phyloP scores from a whole-genome alignment of 2,113 vertebrate species.

The Psephotus haematonotus region DNA sequence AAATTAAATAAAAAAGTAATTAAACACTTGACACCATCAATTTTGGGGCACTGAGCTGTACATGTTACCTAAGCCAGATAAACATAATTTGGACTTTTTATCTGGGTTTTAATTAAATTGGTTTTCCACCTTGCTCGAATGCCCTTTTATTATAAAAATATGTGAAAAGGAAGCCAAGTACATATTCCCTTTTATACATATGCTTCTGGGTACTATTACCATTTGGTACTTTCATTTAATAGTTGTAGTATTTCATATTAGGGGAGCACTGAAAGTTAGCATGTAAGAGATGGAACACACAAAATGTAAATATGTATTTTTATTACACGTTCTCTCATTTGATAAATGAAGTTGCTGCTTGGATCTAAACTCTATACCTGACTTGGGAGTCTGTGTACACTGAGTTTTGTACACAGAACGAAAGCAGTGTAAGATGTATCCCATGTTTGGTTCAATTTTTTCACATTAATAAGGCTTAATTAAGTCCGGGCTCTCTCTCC shows the following conservation, averaged over 20 bases:
- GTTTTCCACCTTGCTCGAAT: background rate
- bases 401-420: background rate
- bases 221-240: background rate
- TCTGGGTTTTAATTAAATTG: background rate
- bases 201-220: background rate
- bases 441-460: background rate
- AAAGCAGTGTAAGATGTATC: background rate
- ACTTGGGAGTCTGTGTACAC: background rate
- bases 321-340: background rate
- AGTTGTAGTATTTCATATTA: background rate
- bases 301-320: background rate
- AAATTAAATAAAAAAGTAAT: background rate
- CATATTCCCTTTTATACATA: background rate
- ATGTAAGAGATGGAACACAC: background rate
- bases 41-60: background rate
- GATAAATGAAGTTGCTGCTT: background rate
- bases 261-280: background rate
- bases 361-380: background rate
- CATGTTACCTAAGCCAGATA: background rate
- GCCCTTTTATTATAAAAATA: background rate
- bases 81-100: background rate
- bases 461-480: background rate
- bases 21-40: background rate
- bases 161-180: background rate
- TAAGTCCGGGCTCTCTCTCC: background rate